These are phyloP conservation scores for Heteromormyrus szaboi DNA, from an alignment of 2,797 vertebrate species.

Conservation along the genomic window DNA sequence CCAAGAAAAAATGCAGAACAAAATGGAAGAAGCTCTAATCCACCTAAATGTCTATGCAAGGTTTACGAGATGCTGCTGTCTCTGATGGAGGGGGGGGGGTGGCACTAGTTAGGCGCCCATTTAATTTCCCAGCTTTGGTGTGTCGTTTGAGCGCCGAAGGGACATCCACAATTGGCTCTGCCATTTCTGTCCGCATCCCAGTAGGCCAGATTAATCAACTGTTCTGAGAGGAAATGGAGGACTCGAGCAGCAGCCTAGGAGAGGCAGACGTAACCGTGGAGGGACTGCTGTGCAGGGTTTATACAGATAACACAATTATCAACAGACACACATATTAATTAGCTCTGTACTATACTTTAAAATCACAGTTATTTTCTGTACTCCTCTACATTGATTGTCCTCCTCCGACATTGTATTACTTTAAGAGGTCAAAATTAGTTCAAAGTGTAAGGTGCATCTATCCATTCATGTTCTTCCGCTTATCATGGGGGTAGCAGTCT, in stretches of 20 bases:
- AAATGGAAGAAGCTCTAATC: conserved; percentile 59
- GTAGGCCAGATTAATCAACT: conserved; percentile 69
- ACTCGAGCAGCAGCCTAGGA: conserved; percentile 51
- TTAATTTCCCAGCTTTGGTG: conserved; percentile 64
- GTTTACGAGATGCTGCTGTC: conserved; percentile 56
- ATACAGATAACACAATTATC: conserved; percentile 30
- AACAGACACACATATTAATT: conserved; percentile 35
- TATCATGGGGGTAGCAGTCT: neutral
- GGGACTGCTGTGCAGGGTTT: conserved; percentile 15
- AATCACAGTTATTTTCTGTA: neutral
- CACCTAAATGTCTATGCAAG: conserved; percentile 64
- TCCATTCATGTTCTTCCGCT: neutral
- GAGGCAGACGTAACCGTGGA: conserved; percentile 48
- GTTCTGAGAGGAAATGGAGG: conserved; percentile 54
- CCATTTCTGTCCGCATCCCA: conserved; percentile 71
- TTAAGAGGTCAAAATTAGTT: neutral
- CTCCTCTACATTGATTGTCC: neutral
- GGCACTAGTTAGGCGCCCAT: conserved; percentile 70
- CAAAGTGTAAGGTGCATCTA: neutral
- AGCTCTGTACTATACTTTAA: conserved; percentile 24
- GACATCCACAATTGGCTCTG: conserved; percentile 69
- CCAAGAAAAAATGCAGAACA: neutral
- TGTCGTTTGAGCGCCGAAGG: conserved; percentile 63
- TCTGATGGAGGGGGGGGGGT: conserved; percentile 49
- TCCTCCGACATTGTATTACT: neutral